A percentile compares a stretch with the other conserved stretches of the same genome.
These are phyloP conservation scores for Drosophila sp. DNA, from an alignment of 1,140 invertebrate genomes.

Conservation along the genomic window DNA sequence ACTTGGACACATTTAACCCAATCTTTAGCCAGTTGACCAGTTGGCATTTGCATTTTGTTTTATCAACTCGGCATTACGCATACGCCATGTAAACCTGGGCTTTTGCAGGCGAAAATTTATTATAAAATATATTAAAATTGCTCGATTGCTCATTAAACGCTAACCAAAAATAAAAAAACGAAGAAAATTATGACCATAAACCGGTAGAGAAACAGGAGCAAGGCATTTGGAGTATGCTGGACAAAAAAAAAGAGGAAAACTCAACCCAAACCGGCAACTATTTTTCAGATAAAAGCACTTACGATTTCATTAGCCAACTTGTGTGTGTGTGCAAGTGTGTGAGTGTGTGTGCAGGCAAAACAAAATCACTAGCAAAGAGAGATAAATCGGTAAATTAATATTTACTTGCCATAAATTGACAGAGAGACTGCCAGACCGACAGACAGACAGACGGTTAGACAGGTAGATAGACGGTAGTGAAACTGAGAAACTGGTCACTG, in stretches of 20 bases:
- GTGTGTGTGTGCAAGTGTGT: slow-evolving; percentile 23
- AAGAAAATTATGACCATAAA: slow-evolving; percentile 35
- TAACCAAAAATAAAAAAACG: slow-evolving; percentile 15
- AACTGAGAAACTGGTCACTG: slow-evolving; percentile 43
- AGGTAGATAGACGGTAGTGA: slow-evolving; percentile 3
- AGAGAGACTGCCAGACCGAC: slow-evolving; percentile 37
- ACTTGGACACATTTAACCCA: slow-evolving; percentile 33
- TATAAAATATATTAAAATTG: slow-evolving; percentile 55
- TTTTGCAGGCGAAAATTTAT: not conserved
- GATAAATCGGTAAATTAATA: slow-evolving; percentile 70
- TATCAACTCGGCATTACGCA: not conserved
- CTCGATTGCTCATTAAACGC: slow-evolving; percentile 65
- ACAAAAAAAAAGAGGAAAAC: slow-evolving; percentile 30
- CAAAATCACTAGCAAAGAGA: slow-evolving; percentile 69
- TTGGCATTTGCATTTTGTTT: slow-evolving; percentile 22
- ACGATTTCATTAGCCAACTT: slow-evolving; percentile 78
- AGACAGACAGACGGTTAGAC: slow-evolving; percentile 14
- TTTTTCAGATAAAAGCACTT: slow-evolving; percentile 79
- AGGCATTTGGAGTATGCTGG: slow-evolving; percentile 28
- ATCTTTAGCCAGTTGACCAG: not conserved
- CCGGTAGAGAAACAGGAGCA: slow-evolving; percentile 63
- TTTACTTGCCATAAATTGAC: slow-evolving; percentile 65
- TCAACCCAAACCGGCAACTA: slow-evolving; percentile 60
- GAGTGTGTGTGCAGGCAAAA: slow-evolving; percentile 59
- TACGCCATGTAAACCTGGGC: not conserved